Evolutionary conservation across 2,888 invertebrate genomes (phyloP).

Genomic region (Volucella inflata): DNA sequence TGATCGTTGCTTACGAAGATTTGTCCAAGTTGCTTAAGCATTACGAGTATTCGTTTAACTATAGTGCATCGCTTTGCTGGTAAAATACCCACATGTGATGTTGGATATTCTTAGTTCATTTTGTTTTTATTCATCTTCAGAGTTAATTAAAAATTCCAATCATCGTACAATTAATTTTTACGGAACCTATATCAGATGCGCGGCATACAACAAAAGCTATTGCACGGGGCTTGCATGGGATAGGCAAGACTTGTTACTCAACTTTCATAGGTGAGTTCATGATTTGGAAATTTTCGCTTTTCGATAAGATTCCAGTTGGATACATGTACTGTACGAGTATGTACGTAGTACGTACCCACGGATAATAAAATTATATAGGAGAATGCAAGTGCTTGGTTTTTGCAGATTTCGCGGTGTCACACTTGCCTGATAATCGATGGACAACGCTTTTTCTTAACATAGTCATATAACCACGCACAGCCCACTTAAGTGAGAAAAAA

Average conservation of each 20-base stretch:
- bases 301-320: constrained; percentile 66
- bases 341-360: constrained; percentile 3
- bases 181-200: constrained; percentile 72
- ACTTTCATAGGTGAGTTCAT: constrained; percentile 64
- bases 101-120: constrained; percentile 46
- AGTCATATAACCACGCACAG: constrained; percentile 5
- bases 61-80: constrained; percentile 25
- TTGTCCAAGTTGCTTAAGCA: constrained; percentile 50
- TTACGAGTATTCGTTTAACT: constrained; percentile 16
- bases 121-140: constrained; percentile 51
- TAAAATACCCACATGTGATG: constrained; percentile 58
- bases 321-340: constrained; percentile 10
- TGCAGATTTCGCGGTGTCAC: constrained; percentile 61
- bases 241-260: constrained; percentile 71
- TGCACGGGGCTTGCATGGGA: constrained; percentile 49
- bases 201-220: constrained; percentile 72
- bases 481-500: constrained; percentile 18
- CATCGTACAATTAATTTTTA: constrained; percentile 74
- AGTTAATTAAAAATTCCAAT: constrained; percentile 76
- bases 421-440: constrained; percentile 60
- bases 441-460: constrained; percentile 29
- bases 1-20: constrained; percentile 34
- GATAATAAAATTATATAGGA: constrained; percentile 43
- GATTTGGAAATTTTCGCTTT: constrained; percentile 64
- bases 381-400: constrained; percentile 35